phyloP scores from a whole-genome alignment of 2,888 invertebrate species.

The Petrophora chlorosata region DNA sequence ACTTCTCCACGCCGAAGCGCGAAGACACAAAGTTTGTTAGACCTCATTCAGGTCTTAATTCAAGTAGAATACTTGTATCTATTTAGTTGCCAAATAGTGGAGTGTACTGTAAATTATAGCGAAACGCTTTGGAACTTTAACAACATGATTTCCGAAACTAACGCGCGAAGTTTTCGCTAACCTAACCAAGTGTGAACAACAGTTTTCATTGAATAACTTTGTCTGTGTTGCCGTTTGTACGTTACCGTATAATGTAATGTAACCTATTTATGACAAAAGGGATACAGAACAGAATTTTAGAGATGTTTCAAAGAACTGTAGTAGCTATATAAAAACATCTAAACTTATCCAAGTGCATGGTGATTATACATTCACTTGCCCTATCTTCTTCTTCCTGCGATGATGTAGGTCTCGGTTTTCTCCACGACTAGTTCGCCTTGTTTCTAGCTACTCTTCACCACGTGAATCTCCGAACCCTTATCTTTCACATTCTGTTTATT shows the following conservation, averaged over 20 bases:
- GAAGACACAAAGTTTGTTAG: background rate
- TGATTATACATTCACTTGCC: too few species aligned
- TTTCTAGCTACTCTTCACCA: too few species aligned
- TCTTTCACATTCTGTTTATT: too few species aligned
- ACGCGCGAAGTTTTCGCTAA: constrained; percentile 36
- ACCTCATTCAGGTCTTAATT: constrained; percentile 4
- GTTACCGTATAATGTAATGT: constrained; percentile 10
- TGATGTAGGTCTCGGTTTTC: too few species aligned
- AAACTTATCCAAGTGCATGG: too few species aligned
- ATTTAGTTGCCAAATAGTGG: constrained; percentile 31
- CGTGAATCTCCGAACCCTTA: too few species aligned
- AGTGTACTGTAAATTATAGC: constrained; percentile 35
- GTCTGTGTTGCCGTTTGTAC: constrained; percentile 15
- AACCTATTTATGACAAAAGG: constrained; percentile 7
- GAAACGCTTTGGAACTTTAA: constrained; percentile 33
- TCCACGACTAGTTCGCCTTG: too few species aligned
- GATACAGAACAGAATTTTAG: background rate
- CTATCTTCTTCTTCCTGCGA: too few species aligned
- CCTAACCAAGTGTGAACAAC: constrained; percentile 39
- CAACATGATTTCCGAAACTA: constrained; percentile 39
- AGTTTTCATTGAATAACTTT: constrained; percentile 38
- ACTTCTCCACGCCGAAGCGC: too few species aligned
- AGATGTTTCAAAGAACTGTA: too few species aligned
- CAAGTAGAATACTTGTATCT: constrained; percentile 3
- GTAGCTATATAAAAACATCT: too few species aligned